A percentile compares a stretch with the other conserved stretches of the same genome.
phyloP scores from a whole-genome alignment of 2,113 vertebrate species.

The Gadus macrocephalus region DNA sequence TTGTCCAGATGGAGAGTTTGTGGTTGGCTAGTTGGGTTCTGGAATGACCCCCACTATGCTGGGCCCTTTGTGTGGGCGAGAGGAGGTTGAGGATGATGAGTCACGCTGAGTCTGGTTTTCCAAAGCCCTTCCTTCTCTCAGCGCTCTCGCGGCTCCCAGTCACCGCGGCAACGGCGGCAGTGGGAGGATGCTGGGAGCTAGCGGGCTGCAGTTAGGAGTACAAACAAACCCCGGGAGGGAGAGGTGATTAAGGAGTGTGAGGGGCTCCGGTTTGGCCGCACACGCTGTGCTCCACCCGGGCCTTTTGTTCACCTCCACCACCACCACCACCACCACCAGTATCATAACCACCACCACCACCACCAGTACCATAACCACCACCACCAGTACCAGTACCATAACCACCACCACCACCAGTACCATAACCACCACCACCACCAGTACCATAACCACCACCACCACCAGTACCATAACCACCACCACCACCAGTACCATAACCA shows the following conservation, averaged over 20 bases:
- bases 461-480: no score
- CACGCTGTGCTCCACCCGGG: constrained; percentile 34
- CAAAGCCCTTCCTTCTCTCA: constrained; percentile 25
- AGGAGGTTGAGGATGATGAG: constrained; percentile 36
- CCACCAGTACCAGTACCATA: no score
- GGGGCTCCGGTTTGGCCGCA: constrained; percentile 44
- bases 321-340: no score
- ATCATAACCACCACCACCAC: no score
- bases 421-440: no score
- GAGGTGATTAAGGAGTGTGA: constrained; percentile 62
- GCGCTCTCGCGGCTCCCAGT: constrained; percentile 48
- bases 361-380: no score
- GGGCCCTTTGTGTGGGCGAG: constrained; percentile 22
- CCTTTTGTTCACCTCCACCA: constrained; percentile 47
- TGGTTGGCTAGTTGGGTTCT: constrained; percentile 16
- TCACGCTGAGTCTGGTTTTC: constrained; percentile 36
- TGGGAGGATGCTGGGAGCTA: constrained; percentile 40
- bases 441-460: no score
- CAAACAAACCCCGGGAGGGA: constrained; percentile 56
- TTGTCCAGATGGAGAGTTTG: constrained; percentile 34
- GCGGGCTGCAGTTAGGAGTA: constrained; percentile 60
- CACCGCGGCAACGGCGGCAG: constrained; percentile 40
- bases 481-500: no score
- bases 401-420: no score
- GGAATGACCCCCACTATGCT: constrained; percentile 22